A percentile compares a stretch with the other conserved stretches of the same genome.
These are phyloP conservation scores for Hippopotamyrus pictus DNA, from an alignment of 2,797 vertebrate species.

Conservation along the genomic window DNA sequence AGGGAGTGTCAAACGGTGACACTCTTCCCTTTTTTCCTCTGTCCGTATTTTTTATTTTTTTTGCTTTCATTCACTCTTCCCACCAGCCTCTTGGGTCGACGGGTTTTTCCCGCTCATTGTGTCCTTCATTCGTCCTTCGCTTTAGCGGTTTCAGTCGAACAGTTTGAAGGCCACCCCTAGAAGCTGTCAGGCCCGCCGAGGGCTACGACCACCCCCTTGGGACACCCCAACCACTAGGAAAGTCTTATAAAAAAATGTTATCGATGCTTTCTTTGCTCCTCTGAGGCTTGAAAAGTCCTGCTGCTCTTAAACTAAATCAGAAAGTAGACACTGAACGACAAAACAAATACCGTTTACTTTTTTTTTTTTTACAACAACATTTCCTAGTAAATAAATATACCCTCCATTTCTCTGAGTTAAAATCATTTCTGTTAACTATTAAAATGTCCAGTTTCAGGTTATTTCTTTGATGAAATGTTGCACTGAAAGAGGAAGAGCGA, in stretches of 20 bases:
- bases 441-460: neutral
- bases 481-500: neutral
- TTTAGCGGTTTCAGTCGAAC: constrained; percentile 66
- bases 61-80: constrained; percentile 11
- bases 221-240: constrained; percentile 63
- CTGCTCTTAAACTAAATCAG: neutral
- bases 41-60: neutral
- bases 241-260: constrained; percentile 53
- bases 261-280: constrained; percentile 37
- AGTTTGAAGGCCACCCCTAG: constrained; percentile 50
- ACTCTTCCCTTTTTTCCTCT: constrained; percentile 50
- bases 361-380: neutral
- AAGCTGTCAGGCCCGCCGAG: constrained; percentile 44
- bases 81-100: neutral
- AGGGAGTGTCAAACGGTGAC: constrained; percentile 52
- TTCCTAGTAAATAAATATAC: neutral
- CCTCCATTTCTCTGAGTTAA: neutral
- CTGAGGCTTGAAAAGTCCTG: neutral
- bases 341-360: neutral
- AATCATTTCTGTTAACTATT: neutral
- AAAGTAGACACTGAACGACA: neutral
- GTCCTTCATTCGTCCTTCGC: constrained; percentile 40
- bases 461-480: neutral
- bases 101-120: constrained; percentile 22
- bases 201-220: constrained; percentile 54